These are phyloP conservation scores for Dolichotis patagonum DNA, from an alignment of 2,113 vertebrate species.

Conservation along the genomic window DNA sequence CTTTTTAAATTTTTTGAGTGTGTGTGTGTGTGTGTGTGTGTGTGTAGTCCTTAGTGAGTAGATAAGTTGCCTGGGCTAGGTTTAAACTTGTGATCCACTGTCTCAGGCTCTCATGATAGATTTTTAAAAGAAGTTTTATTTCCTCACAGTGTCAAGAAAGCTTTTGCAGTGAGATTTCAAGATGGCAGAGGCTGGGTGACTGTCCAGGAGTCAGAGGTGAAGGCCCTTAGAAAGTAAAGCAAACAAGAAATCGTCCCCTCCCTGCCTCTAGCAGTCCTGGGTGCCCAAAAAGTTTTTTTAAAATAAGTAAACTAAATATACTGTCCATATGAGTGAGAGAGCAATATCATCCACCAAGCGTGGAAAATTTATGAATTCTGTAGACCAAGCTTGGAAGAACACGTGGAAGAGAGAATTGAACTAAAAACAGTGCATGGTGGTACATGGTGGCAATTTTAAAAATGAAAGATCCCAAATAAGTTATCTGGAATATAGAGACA, in stretches of 20 bases:
- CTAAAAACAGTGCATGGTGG: neutral
- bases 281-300: neutral
- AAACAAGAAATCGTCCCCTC: neutral
- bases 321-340: neutral
- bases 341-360: neutral
- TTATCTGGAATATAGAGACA: neutral
- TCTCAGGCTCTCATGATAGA: neutral
- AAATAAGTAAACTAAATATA: neutral
- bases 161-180: neutral
- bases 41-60: neutral
- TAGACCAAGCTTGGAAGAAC: neutral
- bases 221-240: neutral
- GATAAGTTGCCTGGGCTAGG: neutral
- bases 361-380: neutral
- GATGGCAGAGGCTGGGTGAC: neutral
- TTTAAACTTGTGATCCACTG: neutral
- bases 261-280: neutral
- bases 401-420: neutral
- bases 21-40: neutral
- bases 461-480: neutral
- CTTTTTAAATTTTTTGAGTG: neutral
- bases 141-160: slow-evolving; percentile 26
- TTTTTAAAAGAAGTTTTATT: slow-evolving; percentile 13
- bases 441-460: neutral
- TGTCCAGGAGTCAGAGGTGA: neutral